phyloP scores from a whole-genome alignment of 2,113 vertebrate species.

The Oxyruncus cristatus region DNA sequence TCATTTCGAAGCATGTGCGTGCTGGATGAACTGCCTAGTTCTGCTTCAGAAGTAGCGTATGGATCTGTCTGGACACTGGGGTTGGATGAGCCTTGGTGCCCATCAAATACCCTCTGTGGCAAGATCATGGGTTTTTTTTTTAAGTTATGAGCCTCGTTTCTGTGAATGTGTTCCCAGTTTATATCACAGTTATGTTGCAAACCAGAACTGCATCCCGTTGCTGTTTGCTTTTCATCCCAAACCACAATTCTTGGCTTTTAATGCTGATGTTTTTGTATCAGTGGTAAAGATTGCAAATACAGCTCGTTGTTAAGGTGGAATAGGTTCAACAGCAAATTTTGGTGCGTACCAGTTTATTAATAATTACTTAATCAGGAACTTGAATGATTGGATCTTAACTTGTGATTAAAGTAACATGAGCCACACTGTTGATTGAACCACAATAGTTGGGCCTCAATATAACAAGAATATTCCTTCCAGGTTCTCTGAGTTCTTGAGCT shows the following conservation, averaged over 20 bases:
- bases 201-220: background rate
- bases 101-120: background rate
- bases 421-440: background rate
- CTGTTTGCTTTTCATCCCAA: background rate
- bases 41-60: constrained; percentile 48
- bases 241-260: background rate
- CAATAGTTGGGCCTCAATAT: background rate
- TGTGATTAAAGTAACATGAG: background rate
- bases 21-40: constrained; percentile 89
- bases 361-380: background rate
- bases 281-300: background rate
- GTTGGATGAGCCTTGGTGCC: constrained; percentile 4
- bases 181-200: background rate
- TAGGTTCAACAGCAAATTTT: background rate
- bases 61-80: constrained; percentile 32
- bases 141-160: background rate
- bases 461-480: background rate
- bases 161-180: background rate
- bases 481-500: background rate
- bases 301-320: background rate
- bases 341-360: background rate
- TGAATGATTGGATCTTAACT: too few species aligned
- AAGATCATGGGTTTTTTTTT: background rate
- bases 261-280: background rate
- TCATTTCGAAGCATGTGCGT: constrained; percentile 80